Base-by-base conservation (phyloP, 2,797 vertebrate genomes). In the Ctenopoma kingsleyae region DNA sequence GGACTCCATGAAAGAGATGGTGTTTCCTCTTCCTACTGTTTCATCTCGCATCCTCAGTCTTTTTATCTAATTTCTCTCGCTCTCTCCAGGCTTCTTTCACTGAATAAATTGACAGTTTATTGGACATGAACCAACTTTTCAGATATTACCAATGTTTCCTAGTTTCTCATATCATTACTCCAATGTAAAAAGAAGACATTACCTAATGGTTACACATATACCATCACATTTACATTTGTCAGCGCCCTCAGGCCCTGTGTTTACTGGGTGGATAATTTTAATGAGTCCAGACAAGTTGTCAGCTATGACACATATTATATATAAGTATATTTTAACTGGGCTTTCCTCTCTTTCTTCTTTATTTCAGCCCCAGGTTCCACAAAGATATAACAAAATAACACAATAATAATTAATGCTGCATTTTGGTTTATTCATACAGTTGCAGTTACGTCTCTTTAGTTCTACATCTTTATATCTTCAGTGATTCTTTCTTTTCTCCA, bases 241-340 rank as follows among this genome's bases (percentile, higher is more conserved):
- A 32, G 25, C 23, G 57, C 47, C 22, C 47, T 57, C 0, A 10
- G 25, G 47, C 47, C 10, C 41, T 20, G n/a, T 17, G 9, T 57
- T 60, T 19, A 53, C 49, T 50, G 54, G 4, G 16, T 17, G n/a
- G n/a, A 54, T 61, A 0, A 71, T 61, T 67, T 54, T 38, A 57
- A 73, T 66, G 17, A 22, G 55, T 47, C 54, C 52, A 43, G 58
- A 61, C 62, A 74, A 32, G 40, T 19, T 64, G 62, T 36, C 59
- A 67, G 49, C 25, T 35, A 10, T 43, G 46, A 65, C 35, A 32
- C 43, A 38, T 27, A 27, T 27, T 27, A 8, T 32, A 32, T 32
- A 9, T 32, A 32, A 32, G 30, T 32, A 32, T 9, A 32, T 9
- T 32, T 32, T 32, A 2, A 32, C 2, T 32, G 7, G 8, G 7